Base-by-base conservation (phyloP, 1,140 invertebrate species). In the Mamestra configurata region DNA sequence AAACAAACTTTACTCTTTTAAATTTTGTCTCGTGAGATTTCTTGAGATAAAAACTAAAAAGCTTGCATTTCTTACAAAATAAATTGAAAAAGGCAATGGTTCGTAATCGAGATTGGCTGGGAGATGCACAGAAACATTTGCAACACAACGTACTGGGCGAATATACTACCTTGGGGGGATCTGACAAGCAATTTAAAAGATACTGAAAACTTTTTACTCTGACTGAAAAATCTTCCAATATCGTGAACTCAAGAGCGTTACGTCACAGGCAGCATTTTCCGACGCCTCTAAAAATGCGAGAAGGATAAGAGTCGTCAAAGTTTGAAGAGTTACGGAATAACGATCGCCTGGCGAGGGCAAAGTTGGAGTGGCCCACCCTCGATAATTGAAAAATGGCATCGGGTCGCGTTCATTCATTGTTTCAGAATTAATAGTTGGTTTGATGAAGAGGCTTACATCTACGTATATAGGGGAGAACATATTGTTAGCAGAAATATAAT, bases 241-340 rank as follows among this genome's bases (percentile, higher is more conserved):
- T 18, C 6, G n/a, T 53, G 27, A 35, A 49, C 13, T 70, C 22
- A 55, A 53, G 27, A 37, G 13, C 20, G 24, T 72, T 24, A 53
- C 49, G 49, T 55, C 70, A 37, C n/a, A 53, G 40, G 20, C 22
- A 55, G 31, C 43, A 55, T 51, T 49, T 49, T 49, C 43, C 61
- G 18, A 37, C 35, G 35, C 35, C n/a, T 18, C 61, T 22, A 66
- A 66, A 66, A 66, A 66, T 66, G 35, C 61, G 57, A 31, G 71
- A 73, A 64, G 40, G 57, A 76, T 57, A 57, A 73, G 71, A 57
- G 71, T 49, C 40, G 55, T 51, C 40, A 76, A 76, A 64, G 55
- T 72, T 76, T 46, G n/a, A 13, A 13, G 72, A 71, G 40, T 15
- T 40, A 11, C 22, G 66, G 55, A 76, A 76, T 61, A 76, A 46